Percentiles rank a stretch among this genome's conserved stretches.
These are phyloP conservation scores for Sphecodes monilicornis DNA, from an alignment of 2,888 invertebrate genomes.

Conservation along the genomic window DNA sequence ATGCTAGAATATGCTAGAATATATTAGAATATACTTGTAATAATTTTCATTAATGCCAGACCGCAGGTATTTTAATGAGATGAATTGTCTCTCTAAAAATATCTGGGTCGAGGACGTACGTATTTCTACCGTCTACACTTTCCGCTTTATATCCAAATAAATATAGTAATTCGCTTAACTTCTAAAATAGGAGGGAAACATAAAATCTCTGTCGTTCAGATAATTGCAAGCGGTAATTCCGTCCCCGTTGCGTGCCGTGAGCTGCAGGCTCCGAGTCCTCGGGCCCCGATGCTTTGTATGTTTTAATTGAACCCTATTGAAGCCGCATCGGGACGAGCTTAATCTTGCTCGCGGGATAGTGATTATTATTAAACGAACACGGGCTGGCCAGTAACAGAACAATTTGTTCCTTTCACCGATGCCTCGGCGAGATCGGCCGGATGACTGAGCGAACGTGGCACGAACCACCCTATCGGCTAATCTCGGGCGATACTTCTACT, in stretches of 20 bases:
- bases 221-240: neutral
- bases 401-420: conserved; percentile 62
- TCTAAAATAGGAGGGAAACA: neutral
- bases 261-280: neutral
- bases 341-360: conserved; percentile 14
- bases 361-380: conserved; percentile 56
- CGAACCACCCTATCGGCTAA: conserved; percentile 41
- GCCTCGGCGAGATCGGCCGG: conserved; percentile 47
- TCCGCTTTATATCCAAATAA: neutral
- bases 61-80: neutral
- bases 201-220: neutral
- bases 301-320: conserved; percentile 11
- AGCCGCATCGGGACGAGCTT: neutral
- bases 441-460: conserved; percentile 34
- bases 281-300: neutral
- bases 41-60: neutral
- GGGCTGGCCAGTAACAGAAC: conserved; percentile 33
- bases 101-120: neutral
- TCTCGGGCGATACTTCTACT: conserved; percentile 44
- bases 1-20: too few relatives aligned
- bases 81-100: neutral
- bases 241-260: neutral
- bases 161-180: neutral
- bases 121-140: neutral
- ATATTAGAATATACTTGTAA: too few relatives aligned